Evolutionary conservation across 2,888 invertebrate species (phyloP).

Genomic region (Cosmia pyralina): DNA sequence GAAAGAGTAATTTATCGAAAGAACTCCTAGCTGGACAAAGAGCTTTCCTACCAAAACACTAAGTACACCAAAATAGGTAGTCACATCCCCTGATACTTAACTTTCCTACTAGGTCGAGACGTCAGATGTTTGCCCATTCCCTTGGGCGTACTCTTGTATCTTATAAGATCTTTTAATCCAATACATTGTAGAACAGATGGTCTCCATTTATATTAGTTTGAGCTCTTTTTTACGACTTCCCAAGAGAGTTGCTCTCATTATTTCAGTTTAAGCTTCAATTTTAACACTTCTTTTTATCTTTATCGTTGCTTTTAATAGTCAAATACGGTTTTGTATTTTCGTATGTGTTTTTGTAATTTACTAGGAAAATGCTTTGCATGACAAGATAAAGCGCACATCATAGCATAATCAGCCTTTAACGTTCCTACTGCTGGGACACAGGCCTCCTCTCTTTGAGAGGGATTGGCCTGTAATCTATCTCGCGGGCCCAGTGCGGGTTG

Average conservation of each 20-base stretch:
- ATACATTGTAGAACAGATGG: conserved; percentile 49
- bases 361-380: neutral
- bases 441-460: no score
- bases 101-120: conserved; percentile 5
- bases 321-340: conserved; percentile 7
- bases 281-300: conserved; percentile 30
- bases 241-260: conserved; percentile 55
- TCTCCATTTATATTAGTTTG: conserved; percentile 51
- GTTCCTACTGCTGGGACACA: no score
- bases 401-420: no score
- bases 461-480: no score
- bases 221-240: conserved; percentile 55
- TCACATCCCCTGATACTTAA: conserved; percentile 5
- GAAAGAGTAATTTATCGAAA: neutral
- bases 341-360: neutral
- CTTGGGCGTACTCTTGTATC: conserved; percentile 25
- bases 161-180: conserved; percentile 45
- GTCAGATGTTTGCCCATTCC: conserved; percentile 18
- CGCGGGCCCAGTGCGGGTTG: no score
- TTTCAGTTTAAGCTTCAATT: conserved; percentile 47
- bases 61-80: neutral
- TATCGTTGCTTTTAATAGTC: conserved; percentile 13
- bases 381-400: neutral
- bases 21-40: neutral
- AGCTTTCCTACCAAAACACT: neutral